Conservation (phyloP, 1,140 invertebrate genomes). For the Pogonomyrmex californicus region DNA sequence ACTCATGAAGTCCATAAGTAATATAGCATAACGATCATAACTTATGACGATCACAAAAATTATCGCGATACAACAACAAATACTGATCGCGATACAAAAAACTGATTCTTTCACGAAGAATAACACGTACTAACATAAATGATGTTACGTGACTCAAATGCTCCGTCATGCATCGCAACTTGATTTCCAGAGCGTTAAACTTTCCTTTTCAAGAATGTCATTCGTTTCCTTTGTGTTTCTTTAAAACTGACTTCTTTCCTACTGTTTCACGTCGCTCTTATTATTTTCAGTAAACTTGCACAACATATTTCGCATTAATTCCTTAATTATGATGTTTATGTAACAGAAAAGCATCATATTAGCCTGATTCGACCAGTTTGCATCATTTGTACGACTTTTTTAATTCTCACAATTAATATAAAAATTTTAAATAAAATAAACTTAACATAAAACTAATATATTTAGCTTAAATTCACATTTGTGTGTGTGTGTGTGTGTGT, state of each 20-base stretch:
- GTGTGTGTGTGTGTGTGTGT: not conserved
- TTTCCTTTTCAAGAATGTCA: slow-evolving; percentile 78
- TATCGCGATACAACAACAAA: slow-evolving; percentile 12
- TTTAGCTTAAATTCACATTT: too few species aligned
- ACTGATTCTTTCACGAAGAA: not conserved
- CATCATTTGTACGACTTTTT: not conserved
- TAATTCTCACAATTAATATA: not conserved
- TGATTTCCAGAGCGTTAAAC: slow-evolving; percentile 69
- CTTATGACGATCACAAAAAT: not conserved
- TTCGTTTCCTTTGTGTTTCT: slow-evolving; percentile 72
- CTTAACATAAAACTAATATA: too few species aligned
- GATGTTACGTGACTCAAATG: slow-evolving; percentile 48
- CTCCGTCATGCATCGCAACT: slow-evolving; percentile 71
- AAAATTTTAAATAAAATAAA: not conserved
- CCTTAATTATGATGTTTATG: slow-evolving; percentile 34
- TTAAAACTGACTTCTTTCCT: slow-evolving; percentile 36
- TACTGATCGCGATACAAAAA: not conserved
- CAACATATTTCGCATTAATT: slow-evolving; percentile 30
- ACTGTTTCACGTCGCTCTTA: slow-evolving; percentile 48
- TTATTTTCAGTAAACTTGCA: slow-evolving; percentile 56
- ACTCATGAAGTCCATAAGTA: not conserved
- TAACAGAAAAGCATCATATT: slow-evolving; percentile 20
- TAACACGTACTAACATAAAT: slow-evolving; percentile 38
- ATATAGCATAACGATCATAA: not conserved
- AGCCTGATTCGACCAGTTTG: slow-evolving; percentile 18